A percentile compares a stretch with the other conserved stretches of the same genome.
phyloP scores from a whole-genome alignment of 2,797 vertebrate genomes.

The Sciurus carolinensis region DNA sequence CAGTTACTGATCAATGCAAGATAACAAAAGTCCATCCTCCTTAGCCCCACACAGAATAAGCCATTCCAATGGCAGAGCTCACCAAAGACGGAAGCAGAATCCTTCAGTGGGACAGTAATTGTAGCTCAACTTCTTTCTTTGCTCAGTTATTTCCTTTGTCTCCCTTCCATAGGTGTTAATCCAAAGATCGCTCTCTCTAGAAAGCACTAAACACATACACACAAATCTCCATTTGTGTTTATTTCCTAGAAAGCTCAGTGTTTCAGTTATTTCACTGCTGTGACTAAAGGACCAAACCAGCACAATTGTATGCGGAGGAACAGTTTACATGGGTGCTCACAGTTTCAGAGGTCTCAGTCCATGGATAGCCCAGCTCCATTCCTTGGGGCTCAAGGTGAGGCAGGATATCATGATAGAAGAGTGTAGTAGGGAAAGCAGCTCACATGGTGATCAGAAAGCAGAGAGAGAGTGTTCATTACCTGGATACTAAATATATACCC shows the following conservation, averaged over 20 bases:
- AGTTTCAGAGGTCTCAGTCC: too few relatives aligned
- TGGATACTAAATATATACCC: too few relatives aligned
- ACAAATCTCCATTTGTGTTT: not conserved
- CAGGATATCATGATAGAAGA: too few relatives aligned
- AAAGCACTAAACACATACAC: not conserved
- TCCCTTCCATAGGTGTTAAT: not conserved
- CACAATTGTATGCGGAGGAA: too few relatives aligned
- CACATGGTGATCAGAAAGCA: too few relatives aligned
- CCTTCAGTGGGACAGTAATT: not conserved
- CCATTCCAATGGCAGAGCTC: not conserved
- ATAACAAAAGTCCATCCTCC: not conserved
- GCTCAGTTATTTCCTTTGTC: not conserved
- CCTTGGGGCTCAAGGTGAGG: too few relatives aligned
- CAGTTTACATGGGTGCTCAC: too few relatives aligned
- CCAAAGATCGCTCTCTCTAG: not conserved
- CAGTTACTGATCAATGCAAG: not conserved
- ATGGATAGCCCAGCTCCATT: too few relatives aligned
- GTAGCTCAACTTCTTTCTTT: not conserved
- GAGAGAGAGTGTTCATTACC: too few relatives aligned
- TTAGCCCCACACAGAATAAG: not conserved
- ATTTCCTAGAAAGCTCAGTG: not conserved
- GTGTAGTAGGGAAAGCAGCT: too few relatives aligned
- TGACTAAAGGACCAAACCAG: too few relatives aligned
- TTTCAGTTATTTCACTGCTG: too few relatives aligned
- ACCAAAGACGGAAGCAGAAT: not conserved